phyloP scores from a whole-genome alignment of 2,888 invertebrate genomes.

The Pherbina coryleti region DNA sequence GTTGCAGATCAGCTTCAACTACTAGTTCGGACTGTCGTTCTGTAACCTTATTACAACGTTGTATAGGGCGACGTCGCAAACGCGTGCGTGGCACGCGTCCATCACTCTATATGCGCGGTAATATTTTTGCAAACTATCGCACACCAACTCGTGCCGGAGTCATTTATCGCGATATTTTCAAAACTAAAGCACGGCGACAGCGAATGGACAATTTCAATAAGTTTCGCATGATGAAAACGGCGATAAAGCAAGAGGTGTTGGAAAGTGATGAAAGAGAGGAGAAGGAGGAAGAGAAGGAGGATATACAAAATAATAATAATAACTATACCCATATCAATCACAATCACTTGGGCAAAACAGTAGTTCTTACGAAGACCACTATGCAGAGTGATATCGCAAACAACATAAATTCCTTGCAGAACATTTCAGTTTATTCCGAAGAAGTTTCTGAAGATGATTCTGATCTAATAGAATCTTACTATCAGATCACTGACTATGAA shows the following conservation, averaged over 20 bases:
- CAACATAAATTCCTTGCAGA: slow-evolving; percentile 1
- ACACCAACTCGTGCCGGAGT: slow-evolving; percentile 45
- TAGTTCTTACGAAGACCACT: slow-evolving; percentile 34
- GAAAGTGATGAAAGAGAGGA: slow-evolving; percentile 4
- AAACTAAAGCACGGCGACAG: slow-evolving; percentile 52
- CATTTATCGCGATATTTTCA: slow-evolving; percentile 48
- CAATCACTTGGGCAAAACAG: slow-evolving; percentile 36
- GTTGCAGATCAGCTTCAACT: slow-evolving; percentile 5
- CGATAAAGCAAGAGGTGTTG: not conserved
- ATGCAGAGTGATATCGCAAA: not conserved
- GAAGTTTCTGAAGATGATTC: not conserved
- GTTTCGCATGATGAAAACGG: slow-evolving; percentile 34
- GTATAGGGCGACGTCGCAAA: slow-evolving; percentile 42
- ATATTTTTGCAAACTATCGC: slow-evolving; percentile 54
- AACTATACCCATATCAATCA: slow-evolving; percentile 12
- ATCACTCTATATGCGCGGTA: slow-evolving; percentile 54
- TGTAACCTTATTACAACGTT: slow-evolving; percentile 23
- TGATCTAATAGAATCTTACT: not conserved
- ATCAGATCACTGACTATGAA: not conserved
- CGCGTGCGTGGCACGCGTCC: slow-evolving; percentile 45
- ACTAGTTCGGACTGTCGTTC: slow-evolving; percentile 44
- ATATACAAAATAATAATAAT: slow-evolving; percentile 27
- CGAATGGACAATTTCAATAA: slow-evolving; percentile 54
- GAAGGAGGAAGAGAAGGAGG: slow-evolving; percentile 1
- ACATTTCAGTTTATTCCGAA: slow-evolving; percentile 1